These are phyloP conservation scores for Synergus japonicus DNA, from an alignment of 2,888 invertebrate genomes.

Conservation along the genomic window DNA sequence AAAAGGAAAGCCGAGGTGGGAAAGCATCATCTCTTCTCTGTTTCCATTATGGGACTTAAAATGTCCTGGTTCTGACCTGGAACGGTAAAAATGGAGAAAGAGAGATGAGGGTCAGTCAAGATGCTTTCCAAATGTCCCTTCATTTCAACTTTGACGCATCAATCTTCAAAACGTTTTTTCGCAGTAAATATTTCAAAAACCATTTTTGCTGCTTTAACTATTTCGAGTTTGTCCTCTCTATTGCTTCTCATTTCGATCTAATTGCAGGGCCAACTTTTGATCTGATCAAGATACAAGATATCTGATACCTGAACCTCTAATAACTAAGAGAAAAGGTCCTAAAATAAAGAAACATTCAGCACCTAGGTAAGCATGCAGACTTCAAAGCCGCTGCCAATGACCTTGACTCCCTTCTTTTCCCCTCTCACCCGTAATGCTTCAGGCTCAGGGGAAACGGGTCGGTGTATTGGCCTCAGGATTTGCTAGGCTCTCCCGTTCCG, in stretches of 20 bases:
- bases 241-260: neutral
- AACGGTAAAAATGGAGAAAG: conserved; percentile 23
- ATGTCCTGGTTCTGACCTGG: conserved; percentile 31
- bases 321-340: neutral
- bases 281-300: neutral
- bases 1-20: conserved; percentile 42
- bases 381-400: conserved; percentile 37
- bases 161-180: neutral
- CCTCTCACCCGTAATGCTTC: conserved; percentile 30
- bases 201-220: too few species aligned
- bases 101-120: conserved; percentile 25
- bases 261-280: neutral
- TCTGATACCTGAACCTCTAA: neutral
- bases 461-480: conserved; percentile 39
- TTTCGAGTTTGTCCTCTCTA: neutral
- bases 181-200: too few species aligned
- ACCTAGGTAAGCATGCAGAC: conserved; percentile 38
- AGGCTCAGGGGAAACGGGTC: conserved; percentile 37
- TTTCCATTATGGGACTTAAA: conserved; percentile 13
- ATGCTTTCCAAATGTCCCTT: conserved; percentile 22
- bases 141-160: conserved; percentile 17
- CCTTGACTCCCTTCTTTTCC: conserved; percentile 34
- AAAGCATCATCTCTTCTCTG: conserved; percentile 26
- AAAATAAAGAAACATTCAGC: conserved; percentile 28
- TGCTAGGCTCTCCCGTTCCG: conserved; percentile 33